Conservation (phyloP, 2,797 vertebrate species). For the Esox masquinongy region DNA sequence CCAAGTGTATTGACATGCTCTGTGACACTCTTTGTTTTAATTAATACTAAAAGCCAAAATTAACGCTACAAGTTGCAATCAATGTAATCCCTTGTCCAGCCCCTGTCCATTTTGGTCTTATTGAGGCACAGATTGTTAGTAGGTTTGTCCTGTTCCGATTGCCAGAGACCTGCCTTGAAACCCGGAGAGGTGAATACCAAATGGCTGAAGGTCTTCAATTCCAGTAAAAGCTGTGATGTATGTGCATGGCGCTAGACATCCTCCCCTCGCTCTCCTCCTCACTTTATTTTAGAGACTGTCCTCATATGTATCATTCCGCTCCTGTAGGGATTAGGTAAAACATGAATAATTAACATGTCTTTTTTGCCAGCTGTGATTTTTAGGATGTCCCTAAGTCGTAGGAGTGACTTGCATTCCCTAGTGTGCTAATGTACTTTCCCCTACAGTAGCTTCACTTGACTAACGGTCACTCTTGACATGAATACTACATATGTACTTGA, state of each 20-base stretch:
- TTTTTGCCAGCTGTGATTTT: conserved; percentile 20
- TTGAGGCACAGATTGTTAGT: conserved; percentile 21
- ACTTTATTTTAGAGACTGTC: conserved; percentile 33
- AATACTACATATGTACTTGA: conserved; percentile 45
- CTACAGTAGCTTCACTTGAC: conserved; percentile 36
- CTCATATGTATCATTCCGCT: conserved; percentile 38
- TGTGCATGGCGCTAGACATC: conserved; percentile 32
- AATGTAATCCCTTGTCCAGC: conserved; percentile 23
- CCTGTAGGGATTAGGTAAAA: conserved; percentile 35
- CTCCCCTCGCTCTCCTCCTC: conserved; percentile 33
- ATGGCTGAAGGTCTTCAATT: conserved; percentile 23
- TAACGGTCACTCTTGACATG: conserved; percentile 36
- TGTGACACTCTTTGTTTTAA: conserved; percentile 51
- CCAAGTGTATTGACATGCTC: conserved; percentile 66
- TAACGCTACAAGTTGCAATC: conserved; percentile 29
- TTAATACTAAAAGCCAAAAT: conserved; percentile 59
- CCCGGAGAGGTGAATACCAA: conserved; percentile 34
- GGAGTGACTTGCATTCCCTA: conserved; percentile 35
- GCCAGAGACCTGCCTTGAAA: conserved; percentile 67
- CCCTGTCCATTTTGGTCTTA: conserved; percentile 15
- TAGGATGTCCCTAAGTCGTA: conserved; percentile 29
- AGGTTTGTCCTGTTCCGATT: conserved; percentile 13
- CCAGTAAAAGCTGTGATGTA: conserved; percentile 24
- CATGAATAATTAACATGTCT: conserved; percentile 37
- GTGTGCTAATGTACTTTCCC: conserved; percentile 37